Evolutionary conservation across 2,113 vertebrate species (phyloP).

Genomic region (Trinectes maculatus): DNA sequence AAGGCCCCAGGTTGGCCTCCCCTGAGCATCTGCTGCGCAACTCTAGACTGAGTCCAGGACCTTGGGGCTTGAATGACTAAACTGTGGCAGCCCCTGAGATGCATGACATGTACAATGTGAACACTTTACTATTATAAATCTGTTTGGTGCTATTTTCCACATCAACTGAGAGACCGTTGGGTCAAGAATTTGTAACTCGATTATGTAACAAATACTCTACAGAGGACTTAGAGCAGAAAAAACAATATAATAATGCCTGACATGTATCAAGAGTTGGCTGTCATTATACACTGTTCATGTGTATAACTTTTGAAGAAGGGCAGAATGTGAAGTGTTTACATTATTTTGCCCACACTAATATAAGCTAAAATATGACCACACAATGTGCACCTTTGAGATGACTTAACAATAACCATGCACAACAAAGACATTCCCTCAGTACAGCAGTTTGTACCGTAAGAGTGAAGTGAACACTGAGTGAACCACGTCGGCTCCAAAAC

Average conservation of each 20-base stretch:
- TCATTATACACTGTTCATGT: conserved; percentile 2
- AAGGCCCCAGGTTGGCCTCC: conserved; percentile 30
- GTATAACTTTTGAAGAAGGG: conserved; percentile 6
- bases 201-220: background rate
- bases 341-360: conserved; percentile 11
- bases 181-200: background rate
- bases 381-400: no score
- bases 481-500: conserved; percentile 34
- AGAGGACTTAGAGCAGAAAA: background rate
- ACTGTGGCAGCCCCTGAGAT: background rate
- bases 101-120: background rate
- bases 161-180: background rate
- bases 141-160: background rate
- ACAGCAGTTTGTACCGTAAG: background rate
- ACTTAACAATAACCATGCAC: no score
- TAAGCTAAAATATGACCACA: no score
- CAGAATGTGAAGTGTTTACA: conserved; percentile 6
- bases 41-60: conserved; percentile 26
- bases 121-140: conserved; percentile 7
- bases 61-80: conserved; percentile 20
- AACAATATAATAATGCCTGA: background rate
- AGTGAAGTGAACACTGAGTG: background rate
- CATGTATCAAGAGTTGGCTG: background rate
- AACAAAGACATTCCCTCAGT: background rate
- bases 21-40: conserved; percentile 58